These are phyloP conservation scores for Indicator maculatus DNA, from an alignment of 2,113 vertebrate species.

Conservation along the genomic window DNA sequence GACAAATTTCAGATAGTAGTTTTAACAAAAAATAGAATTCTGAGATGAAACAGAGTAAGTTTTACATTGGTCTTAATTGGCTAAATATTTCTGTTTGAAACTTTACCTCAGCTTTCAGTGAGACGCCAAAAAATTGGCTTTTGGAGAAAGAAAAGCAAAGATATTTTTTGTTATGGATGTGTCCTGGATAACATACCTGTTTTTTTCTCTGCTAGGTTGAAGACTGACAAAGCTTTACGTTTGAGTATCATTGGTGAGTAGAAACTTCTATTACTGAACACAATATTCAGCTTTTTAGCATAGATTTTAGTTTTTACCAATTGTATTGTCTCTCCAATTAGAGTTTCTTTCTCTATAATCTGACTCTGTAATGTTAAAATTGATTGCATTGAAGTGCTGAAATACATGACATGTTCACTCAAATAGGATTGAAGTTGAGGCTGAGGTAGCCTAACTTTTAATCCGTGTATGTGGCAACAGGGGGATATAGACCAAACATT, in stretches of 20 bases:
- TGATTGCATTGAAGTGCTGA: not conserved
- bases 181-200: not conserved
- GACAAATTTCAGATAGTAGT: not conserved
- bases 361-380: not conserved
- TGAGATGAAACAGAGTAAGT: not conserved
- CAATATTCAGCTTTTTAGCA: not conserved
- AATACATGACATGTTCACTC: not conserved
- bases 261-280: not conserved
- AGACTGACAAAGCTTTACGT: constrained; percentile 88
- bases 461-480: not conserved
- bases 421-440: not conserved
- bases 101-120: not conserved
- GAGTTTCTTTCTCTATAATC: not conserved
- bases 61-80: not conserved
- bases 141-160: not conserved
- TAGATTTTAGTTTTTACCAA: not conserved
- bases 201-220: constrained; percentile 75
- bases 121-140: not conserved
- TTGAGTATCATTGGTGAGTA: constrained; percentile 85
- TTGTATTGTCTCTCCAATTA: not conserved
- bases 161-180: not conserved
- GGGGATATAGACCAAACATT: rapidly evolving
- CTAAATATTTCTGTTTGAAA: not conserved
- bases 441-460: not conserved
- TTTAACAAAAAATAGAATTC: not conserved